Percentiles rank a stretch among this genome's conserved stretches.
Conservation (phyloP, 2,113 vertebrate species). For the Semnopithecus entellus region DNA sequence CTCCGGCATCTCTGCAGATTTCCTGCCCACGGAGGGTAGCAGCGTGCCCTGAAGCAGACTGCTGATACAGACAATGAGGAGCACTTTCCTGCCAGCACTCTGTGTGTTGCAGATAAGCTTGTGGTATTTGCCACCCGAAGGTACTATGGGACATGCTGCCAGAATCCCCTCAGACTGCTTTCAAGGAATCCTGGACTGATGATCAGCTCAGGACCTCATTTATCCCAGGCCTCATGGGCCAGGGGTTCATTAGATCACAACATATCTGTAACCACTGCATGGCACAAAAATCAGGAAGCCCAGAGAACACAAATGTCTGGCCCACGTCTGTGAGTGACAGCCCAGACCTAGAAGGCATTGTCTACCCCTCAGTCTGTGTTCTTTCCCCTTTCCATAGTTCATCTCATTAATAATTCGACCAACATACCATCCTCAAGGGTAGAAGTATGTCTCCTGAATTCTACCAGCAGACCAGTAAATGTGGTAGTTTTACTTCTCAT, state of each 20-base stretch:
- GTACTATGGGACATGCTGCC: too few relatives aligned
- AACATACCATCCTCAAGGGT: background rate
- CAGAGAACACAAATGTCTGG: background rate
- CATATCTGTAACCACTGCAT: background rate
- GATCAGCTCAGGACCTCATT: background rate
- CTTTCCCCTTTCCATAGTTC: background rate
- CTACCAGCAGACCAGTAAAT: background rate
- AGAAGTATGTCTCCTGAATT: background rate
- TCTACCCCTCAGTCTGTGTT: background rate
- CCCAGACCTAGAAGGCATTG: background rate
- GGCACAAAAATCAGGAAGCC: background rate
- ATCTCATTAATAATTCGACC: background rate
- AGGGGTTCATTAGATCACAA: background rate
- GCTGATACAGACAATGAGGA: background rate
- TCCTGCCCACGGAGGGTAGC: background rate
- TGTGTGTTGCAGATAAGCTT: background rate
- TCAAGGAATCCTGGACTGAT: background rate
- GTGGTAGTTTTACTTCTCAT: background rate
- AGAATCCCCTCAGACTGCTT: background rate
- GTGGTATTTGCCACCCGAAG: background rate
- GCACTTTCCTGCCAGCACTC: background rate
- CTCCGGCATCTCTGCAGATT: background rate
- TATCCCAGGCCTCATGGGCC: background rate
- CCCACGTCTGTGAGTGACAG: background rate
- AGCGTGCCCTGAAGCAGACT: background rate